These are phyloP conservation scores for Eustalomyia histrio DNA, from an alignment of 2,888 invertebrate species.

Conservation along the genomic window DNA sequence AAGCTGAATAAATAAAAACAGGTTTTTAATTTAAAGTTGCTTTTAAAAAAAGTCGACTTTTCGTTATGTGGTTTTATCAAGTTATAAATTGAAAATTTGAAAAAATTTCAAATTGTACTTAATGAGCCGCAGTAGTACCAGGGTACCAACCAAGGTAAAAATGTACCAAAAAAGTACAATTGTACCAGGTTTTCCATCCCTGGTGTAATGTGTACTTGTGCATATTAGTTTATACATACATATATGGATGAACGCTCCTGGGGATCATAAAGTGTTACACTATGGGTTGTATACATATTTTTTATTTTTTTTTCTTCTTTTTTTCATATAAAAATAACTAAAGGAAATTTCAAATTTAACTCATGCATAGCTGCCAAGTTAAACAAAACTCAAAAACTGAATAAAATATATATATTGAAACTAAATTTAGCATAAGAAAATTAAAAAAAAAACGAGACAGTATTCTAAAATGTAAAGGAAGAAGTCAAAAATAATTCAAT, in stretches of 20 bases:
- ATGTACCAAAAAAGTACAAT: no score
- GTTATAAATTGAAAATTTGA: no score
- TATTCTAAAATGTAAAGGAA: background rate
- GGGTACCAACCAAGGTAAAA: no score
- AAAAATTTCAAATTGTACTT: no score
- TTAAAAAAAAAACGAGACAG: background rate
- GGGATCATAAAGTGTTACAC: conserved; percentile 62
- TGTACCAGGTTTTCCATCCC: no score
- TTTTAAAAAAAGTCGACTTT: no score
- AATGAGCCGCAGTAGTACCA: no score
- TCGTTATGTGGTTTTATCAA: no score
- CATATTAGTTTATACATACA: background rate
- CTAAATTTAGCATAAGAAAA: conserved; percentile 36
- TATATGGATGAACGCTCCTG: conserved; percentile 37
- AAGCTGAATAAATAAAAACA: no score
- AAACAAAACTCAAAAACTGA: conserved; percentile 25
- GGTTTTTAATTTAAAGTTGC: no score
- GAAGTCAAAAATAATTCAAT: background rate
- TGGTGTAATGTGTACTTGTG: background rate
- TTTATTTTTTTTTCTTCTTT: background rate
- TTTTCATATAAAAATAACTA: conserved; percentile 54
- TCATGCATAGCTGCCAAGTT: conserved; percentile 62
- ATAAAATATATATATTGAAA: background rate
- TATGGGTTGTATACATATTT: conserved; percentile 38
- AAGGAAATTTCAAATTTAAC: conserved; percentile 63